Percentiles rank a stretch among this genome's conserved stretches.
Evolutionary conservation across 2,113 vertebrate genomes (phyloP).

Genomic region (Elgaria multicarinata): DNA sequence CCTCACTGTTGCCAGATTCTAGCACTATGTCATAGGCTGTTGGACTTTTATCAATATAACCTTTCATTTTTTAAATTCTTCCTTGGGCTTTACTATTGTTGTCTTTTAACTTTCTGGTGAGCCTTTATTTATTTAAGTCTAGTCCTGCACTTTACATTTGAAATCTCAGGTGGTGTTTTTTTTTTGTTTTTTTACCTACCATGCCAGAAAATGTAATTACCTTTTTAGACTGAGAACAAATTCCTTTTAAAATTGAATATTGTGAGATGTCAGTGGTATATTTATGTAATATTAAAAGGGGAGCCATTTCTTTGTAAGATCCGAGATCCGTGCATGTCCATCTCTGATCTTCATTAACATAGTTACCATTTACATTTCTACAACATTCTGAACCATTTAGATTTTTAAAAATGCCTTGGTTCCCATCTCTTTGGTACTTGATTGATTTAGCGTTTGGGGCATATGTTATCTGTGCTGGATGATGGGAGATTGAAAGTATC

Average conservation of each 20-base stretch:
- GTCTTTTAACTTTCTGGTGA: background rate
- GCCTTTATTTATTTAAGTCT: background rate
- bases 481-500: background rate
- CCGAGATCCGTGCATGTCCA: background rate
- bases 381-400: background rate
- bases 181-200: background rate
- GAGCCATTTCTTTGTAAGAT: background rate
- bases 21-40: background rate
- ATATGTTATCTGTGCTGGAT: background rate
- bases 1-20: no score
- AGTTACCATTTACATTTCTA: background rate
- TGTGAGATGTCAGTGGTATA: background rate
- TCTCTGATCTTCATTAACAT: background rate
- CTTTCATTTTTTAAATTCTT: background rate
- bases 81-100: background rate
- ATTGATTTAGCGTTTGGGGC: background rate
- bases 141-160: background rate
- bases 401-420: background rate
- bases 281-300: background rate
- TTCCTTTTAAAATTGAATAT: background rate
- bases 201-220: conserved; percentile 4
- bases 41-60: background rate
- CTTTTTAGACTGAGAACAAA: background rate
- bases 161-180: background rate
- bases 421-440: background rate